Conservation (phyloP, 2,113 vertebrate species). For the Prionailurus viverrinus region DNA sequence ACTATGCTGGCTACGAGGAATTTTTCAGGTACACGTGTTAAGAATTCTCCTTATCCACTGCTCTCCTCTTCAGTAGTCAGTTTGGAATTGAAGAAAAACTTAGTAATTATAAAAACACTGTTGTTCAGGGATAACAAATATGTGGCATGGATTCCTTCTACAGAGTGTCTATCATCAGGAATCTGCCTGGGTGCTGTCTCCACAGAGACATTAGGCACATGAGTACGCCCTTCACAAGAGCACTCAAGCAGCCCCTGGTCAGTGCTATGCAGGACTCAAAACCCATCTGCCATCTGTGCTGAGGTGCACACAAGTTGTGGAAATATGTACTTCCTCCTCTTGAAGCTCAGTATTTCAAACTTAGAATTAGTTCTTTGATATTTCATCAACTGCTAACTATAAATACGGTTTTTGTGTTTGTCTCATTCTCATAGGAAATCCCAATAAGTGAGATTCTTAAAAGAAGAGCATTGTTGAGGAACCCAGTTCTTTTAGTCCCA, state of each 20-base stretch:
- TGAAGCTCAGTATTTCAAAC: background rate
- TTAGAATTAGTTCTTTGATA: background rate
- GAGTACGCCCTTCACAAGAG: accelerated
- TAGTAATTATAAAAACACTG: background rate
- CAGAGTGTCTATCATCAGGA: background rate
- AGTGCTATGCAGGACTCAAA: background rate
- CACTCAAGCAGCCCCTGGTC: background rate
- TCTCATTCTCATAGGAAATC: background rate
- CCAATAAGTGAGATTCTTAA: constrained; percentile 16
- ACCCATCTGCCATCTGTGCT: background rate
- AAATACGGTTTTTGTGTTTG: background rate
- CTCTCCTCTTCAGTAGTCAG: background rate
- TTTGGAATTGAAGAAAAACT: background rate
- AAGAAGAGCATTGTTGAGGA: background rate
- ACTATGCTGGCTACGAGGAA: constrained; percentile 99
- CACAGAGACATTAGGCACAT: accelerated
- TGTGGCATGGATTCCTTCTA: background rate
- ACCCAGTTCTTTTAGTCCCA: background rate
- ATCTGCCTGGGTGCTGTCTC: background rate
- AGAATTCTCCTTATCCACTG: background rate
- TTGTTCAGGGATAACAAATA: background rate
- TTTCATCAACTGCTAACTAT: background rate
- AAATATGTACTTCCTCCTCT: background rate
- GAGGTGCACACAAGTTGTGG: background rate
- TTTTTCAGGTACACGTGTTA: constrained; percentile 94